Percentiles rank a stretch among this genome's conserved stretches.
These are phyloP conservation scores for Seriola dumerili DNA, from an alignment of 2,113 vertebrate genomes.

Conservation along the genomic window DNA sequence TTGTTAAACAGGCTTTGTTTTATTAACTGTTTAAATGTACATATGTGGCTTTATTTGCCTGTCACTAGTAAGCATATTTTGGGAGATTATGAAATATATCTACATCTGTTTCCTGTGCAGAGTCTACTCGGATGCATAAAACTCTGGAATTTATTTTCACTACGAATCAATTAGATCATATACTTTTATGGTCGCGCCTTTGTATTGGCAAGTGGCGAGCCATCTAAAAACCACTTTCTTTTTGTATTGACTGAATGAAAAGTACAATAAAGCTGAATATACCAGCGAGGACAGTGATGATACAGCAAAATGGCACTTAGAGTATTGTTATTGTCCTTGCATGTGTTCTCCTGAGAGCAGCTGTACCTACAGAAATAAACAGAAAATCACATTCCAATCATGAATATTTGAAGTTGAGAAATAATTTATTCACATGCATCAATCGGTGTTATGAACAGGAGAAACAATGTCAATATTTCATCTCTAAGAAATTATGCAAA, in stretches of 20 bases:
- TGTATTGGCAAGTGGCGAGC: slow-evolving; percentile 73
- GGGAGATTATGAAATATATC: slow-evolving; percentile 78
- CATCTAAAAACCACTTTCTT: slow-evolving; percentile 72
- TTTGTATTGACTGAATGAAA: slow-evolving; percentile 78
- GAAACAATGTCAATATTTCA: slow-evolving; percentile 67
- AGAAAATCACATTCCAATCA: slow-evolving; percentile 69
- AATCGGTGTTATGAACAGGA: slow-evolving; percentile 57
- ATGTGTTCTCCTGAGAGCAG: slow-evolving; percentile 64
- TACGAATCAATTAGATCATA: slow-evolving; percentile 81
- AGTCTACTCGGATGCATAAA: slow-evolving; percentile 67
- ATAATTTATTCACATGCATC: slow-evolving; percentile 67
- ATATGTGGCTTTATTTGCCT: slow-evolving; percentile 84
- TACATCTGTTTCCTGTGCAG: slow-evolving; percentile 80
- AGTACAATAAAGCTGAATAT: slow-evolving; percentile 76
- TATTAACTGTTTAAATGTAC: slow-evolving; percentile 85
- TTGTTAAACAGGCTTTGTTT: slow-evolving; percentile 83
- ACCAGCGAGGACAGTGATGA: slow-evolving; percentile 74
- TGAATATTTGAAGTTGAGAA: slow-evolving; percentile 74
- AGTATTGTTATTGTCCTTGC: slow-evolving; percentile 76
- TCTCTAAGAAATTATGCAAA: slow-evolving; percentile 56
- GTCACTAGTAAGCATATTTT: slow-evolving; percentile 82
- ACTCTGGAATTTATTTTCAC: slow-evolving; percentile 72
- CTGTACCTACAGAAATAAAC: slow-evolving; percentile 53
- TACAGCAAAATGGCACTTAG: slow-evolving; percentile 76
- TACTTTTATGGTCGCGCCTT: slow-evolving; percentile 74